Evolutionary conservation across 2,888 invertebrate genomes (phyloP), one percentile per base, ranked within the genome.

Genomic region (Apamea crenata): DNA sequence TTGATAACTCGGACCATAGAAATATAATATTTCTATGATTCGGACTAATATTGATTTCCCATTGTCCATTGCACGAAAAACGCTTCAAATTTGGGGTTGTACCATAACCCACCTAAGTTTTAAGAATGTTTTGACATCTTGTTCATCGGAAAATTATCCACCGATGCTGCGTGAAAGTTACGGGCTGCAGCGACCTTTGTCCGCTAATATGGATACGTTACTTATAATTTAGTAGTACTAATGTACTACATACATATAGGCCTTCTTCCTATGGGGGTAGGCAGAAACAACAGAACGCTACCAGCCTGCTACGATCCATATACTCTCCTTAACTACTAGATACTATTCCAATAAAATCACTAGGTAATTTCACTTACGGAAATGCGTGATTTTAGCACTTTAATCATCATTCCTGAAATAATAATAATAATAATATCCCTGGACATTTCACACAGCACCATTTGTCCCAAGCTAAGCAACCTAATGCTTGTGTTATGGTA

Each of bases 1-100:
- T 70, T 25, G 40, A 53, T 74, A 59, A 74, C 67, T 74, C 29
- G 18, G 25, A 44, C 50, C 21, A 53, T 53, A 53, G 21, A 53
- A 53, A 21, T 53, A 21, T 47, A 50, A 36, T 7, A 40, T 40
- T 40, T 40, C 50, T 50, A 50, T 50, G 8, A 53, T 21, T 53
- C 21, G 21, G n/a, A 50, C 40, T 25, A 74, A 47, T 72, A 21
- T 71, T 63, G n/a, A 18, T 61, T 36, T 16, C 69, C 29, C 72
- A 44, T 16, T 40, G 65, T 40, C 40, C 40, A 29, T 61, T 50
- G 59, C 47, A 32, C 40, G 59, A 16, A 59, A 50, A 65, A 50
- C 36, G 40, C 50, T 73, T 66, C 16, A 61, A 66, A 36, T 74
- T 70, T 53, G 7, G 32, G 3, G 7, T 29, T 32, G 12, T 53